Conservation (phyloP, 2,797 vertebrate genomes). For the Neomorphus geoffroyi region DNA sequence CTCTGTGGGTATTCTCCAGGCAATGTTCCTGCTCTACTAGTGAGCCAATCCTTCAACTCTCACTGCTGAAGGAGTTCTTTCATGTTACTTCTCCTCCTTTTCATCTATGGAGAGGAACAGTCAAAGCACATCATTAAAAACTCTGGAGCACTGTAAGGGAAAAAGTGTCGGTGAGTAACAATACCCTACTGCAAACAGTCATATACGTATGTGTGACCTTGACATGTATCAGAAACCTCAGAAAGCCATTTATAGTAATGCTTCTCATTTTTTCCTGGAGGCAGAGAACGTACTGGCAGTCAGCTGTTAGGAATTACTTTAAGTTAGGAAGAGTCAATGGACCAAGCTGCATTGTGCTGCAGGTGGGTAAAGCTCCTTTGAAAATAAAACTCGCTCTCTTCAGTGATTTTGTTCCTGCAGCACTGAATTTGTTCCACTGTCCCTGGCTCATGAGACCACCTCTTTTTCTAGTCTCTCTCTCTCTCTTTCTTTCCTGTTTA, state of each 20-base stretch:
- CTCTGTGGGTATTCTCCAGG: background rate
- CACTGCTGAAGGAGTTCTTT: background rate
- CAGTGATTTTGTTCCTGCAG: constrained; percentile 9
- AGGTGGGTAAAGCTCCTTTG: constrained; percentile 15
- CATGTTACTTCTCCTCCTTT: background rate
- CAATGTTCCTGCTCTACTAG: background rate
- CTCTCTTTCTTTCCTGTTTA: constrained; percentile 1
- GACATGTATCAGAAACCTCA: background rate
- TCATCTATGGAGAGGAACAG: background rate
- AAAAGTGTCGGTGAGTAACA: background rate
- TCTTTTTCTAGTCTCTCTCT: background rate
- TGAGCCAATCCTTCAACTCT: background rate
- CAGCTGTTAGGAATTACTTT: background rate
- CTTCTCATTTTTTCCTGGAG: constrained; percentile 11
- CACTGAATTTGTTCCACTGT: constrained; percentile 11
- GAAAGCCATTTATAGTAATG: background rate
- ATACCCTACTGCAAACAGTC: background rate
- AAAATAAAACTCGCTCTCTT: background rate
- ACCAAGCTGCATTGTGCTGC: background rate
- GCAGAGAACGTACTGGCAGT: background rate
- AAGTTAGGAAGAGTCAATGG: background rate
- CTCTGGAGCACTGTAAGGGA: background rate
- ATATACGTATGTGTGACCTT: background rate
- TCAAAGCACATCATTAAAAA: constrained; percentile 11
- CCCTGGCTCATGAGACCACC: background rate